Evolutionary conservation across 2,113 vertebrate genomes (phyloP).

Genomic region (Sebastes schlegelii): DNA sequence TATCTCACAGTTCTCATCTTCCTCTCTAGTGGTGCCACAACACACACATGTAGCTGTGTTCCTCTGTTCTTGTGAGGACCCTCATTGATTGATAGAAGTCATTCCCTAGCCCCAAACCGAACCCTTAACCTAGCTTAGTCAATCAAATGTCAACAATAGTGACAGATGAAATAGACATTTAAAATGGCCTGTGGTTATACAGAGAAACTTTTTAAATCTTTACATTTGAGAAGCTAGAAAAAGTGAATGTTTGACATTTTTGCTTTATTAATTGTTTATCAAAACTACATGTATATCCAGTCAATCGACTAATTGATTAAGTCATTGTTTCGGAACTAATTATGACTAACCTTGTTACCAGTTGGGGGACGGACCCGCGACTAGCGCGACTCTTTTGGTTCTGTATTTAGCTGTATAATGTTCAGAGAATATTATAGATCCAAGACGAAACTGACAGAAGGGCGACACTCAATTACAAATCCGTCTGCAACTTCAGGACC

Average conservation of each 20-base stretch:
- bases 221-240: background rate
- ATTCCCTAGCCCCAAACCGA: background rate
- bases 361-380: too few relatives aligned
- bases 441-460: too few relatives aligned
- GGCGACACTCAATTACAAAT: too few relatives aligned
- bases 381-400: too few relatives aligned
- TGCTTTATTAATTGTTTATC: too few relatives aligned
- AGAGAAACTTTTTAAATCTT: background rate
- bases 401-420: too few relatives aligned
- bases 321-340: background rate
- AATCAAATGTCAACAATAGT: background rate
- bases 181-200: background rate
- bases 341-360: background rate
- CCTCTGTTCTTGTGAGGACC: slow-evolving; percentile 11
- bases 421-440: too few relatives aligned
- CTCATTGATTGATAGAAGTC: background rate
- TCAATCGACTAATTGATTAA: background rate
- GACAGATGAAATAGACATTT: too few relatives aligned
- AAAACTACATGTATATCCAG: too few relatives aligned
- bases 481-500: too few relatives aligned
- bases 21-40: background rate
- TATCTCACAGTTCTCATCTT: slow-evolving; percentile 21
- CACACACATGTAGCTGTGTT: background rate
- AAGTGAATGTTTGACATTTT: too few relatives aligned
- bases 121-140: background rate